These are phyloP conservation scores for Hirtodrosophila alboralis DNA, from an alignment of 2,888 invertebrate genomes.

Conservation along the genomic window DNA sequence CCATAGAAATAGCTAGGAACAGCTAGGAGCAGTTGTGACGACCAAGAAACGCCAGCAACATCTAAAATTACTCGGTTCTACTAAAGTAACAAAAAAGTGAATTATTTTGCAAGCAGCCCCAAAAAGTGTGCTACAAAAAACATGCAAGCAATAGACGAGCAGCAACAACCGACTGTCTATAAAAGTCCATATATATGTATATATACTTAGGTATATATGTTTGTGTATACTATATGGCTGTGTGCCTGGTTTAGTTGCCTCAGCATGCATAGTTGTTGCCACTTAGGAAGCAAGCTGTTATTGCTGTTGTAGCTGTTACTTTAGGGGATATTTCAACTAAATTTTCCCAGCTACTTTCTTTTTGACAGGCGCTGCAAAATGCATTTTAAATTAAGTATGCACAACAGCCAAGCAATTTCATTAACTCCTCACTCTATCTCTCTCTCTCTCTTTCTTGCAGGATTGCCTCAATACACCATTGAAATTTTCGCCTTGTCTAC, in stretches of 20 bases:
- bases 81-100: constrained; percentile 22
- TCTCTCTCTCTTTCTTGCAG: constrained; percentile 79
- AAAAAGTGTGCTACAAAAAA: constrained; percentile 48
- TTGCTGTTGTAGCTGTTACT: constrained; percentile 28
- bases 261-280: constrained; percentile 41
- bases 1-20: constrained; percentile 8
- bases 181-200: constrained; percentile 1
- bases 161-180: constrained; percentile 15
- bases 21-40: not conserved
- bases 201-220: no score
- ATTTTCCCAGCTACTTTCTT: constrained; percentile 31
- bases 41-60: not conserved
- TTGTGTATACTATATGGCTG: no score
- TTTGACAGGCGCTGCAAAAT: constrained; percentile 29
- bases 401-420: constrained; percentile 28
- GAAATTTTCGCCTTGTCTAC: constrained; percentile 87
- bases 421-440: constrained; percentile 26
- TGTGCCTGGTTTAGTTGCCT: constrained; percentile 29
- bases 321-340: constrained; percentile 51
- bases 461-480: constrained; percentile 86
- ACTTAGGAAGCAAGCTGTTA: constrained; percentile 46
- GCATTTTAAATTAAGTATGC: constrained; percentile 39
- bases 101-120: constrained; percentile 29
- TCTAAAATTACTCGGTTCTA: constrained; percentile 43
- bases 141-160: constrained; percentile 24